Conservation (phyloP, 2,888 invertebrate species). For the Pristionchus arcanus region DNA sequence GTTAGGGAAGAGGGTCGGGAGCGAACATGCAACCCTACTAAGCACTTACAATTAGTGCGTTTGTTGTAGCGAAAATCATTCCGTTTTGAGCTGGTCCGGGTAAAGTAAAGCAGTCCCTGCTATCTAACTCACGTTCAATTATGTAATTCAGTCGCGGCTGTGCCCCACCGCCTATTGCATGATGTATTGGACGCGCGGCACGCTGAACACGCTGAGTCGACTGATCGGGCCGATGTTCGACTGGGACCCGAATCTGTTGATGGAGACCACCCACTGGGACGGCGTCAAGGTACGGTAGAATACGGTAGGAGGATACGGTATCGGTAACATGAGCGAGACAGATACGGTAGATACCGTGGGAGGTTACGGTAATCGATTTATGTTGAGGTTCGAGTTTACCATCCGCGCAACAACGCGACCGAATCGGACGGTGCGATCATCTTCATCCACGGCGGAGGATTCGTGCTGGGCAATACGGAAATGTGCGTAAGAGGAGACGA, state of each 20-base stretch:
- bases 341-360: background rate
- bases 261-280: conserved; percentile 56
- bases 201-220: conserved; percentile 61
- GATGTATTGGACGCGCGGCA: conserved; percentile 68
- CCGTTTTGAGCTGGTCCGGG: too few species aligned
- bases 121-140: too few species aligned
- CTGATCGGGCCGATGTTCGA: conserved; percentile 59
- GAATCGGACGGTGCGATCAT: conserved; percentile 69
- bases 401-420: conserved; percentile 61
- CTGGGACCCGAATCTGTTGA: conserved; percentile 48
- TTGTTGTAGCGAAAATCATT: too few species aligned
- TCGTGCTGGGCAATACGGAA: conserved; percentile 70
- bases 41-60: too few species aligned
- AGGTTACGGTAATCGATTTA: background rate
- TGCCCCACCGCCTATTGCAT: conserved; percentile 57
- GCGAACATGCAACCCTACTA: too few species aligned
- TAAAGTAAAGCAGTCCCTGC: too few species aligned
- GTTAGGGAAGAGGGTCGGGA: too few species aligned
- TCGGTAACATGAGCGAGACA: too few species aligned
- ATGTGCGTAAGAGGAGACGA: conserved; percentile 53
- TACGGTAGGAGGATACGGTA: background rate
- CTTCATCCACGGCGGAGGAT: conserved; percentile 77
- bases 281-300: conserved; percentile 57
- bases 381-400: conserved; percentile 66
- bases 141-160: conserved; percentile 61